Conservation (phyloP, 2,113 vertebrate genomes). For the Lates calcarifer region DNA sequence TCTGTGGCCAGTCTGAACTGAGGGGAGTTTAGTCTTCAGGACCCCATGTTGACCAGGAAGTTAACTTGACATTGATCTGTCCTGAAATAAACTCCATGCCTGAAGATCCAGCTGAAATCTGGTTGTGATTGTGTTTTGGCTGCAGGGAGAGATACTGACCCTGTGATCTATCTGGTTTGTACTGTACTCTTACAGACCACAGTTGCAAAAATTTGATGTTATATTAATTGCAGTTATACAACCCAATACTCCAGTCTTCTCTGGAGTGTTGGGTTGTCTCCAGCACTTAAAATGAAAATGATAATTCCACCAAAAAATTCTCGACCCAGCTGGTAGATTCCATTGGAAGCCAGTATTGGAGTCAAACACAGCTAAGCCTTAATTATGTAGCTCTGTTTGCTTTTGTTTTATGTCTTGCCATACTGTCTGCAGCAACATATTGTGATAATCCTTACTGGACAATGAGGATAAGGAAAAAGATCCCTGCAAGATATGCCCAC, state of each 20-base stretch:
- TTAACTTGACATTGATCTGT: constrained; percentile 43
- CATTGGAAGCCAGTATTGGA: not conserved
- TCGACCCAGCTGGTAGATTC: not conserved
- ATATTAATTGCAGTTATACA: not conserved
- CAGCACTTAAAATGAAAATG: not conserved
- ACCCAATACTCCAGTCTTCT: not conserved
- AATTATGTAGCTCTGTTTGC: constrained; percentile 39
- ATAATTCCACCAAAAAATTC: not conserved
- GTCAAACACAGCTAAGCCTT: constrained; percentile 11
- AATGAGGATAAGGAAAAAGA: constrained; percentile 29
- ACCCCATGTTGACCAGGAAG: constrained; percentile 69
- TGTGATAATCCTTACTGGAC: constrained; percentile 45
- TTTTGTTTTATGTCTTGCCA: constrained; percentile 23
- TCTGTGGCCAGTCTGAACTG: constrained; percentile 63
- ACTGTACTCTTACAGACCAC: not conserved
- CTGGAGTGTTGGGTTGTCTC: too few species aligned
- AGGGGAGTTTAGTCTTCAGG: constrained; percentile 65
- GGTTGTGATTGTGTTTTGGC: constrained; percentile 37
- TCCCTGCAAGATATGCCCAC: constrained; percentile 26
- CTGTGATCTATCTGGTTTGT: not conserved
- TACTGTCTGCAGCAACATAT: constrained; percentile 41
- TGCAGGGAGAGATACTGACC: not conserved
- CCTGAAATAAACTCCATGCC: constrained; percentile 32
- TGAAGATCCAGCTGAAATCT: constrained; percentile 12
- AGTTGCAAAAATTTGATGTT: not conserved